Conservation (phyloP, 2,888 invertebrate genomes). For the Eupithecia subumbrata region DNA sequence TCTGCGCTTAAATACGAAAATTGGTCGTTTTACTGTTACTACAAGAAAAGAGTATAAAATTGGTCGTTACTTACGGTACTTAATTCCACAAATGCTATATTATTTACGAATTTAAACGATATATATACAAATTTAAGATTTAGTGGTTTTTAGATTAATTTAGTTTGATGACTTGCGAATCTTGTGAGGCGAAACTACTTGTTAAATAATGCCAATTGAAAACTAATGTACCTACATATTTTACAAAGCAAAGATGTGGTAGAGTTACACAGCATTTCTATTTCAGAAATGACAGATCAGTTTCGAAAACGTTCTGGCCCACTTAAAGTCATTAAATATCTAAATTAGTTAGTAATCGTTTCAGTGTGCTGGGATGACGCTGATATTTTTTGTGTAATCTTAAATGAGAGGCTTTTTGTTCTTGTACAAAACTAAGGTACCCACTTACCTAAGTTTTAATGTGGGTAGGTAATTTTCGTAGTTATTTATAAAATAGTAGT, state of each 20-base stretch:
- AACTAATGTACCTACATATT: too few relatives aligned
- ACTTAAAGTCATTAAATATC: background rate
- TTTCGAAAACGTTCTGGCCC: background rate
- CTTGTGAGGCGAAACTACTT: background rate
- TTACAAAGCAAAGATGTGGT: background rate
- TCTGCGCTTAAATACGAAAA: background rate
- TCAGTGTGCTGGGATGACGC: background rate
- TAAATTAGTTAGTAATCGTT: background rate
- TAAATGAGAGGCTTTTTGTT: background rate
- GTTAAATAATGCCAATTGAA: background rate
- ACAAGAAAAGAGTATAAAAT: background rate
- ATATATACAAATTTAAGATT: background rate
- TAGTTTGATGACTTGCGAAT: background rate
- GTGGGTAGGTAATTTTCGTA: background rate
- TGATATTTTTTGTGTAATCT: background rate
- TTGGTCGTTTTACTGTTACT: background rate
- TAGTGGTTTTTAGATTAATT: background rate
- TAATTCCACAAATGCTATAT: background rate
- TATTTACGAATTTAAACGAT: background rate
- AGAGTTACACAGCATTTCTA: background rate
- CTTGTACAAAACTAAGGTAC: background rate
- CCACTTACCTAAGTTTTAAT: background rate
- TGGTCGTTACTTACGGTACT: background rate
- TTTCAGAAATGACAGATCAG: background rate
- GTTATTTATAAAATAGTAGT: background rate